Base-by-base conservation (phyloP, 2,113 vertebrate species). In the Eclectus roratus region DNA sequence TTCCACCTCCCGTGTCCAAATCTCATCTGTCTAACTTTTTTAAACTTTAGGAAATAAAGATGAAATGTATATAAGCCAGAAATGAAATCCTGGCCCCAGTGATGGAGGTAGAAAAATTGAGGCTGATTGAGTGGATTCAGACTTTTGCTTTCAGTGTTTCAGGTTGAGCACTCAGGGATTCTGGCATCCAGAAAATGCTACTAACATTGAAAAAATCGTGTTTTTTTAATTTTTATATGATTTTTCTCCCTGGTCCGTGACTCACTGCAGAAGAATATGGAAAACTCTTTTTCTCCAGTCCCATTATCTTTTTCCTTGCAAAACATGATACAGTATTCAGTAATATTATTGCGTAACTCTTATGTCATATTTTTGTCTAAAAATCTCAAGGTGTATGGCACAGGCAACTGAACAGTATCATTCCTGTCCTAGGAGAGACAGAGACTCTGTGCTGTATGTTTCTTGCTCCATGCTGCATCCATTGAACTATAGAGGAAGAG, bases 31-130 rank as follows among this genome's bases (percentile, higher is more conserved):
- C 35, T 49, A 55, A 86, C 41, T 89, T 93, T 72, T 72, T 49
- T 72, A 70, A 88, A 93, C 56, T 81, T 93, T 24, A 81, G 73
- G n/a, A 89, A 87, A 78, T 89, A 84, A 91, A 85, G 46, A 88
- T 70, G 29, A 58, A 50, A 85, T 66, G 27, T 73, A 44, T 53
- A 24, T 61, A 46, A 82, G 10, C 16, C 74, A 85, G 69, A 80
- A 83, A 66, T 20, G 0, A 69, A 94, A 55, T 29, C 4, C 43
- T 70, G 46, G 10, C 29, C 27, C 10, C 6, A 21, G 39, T 49
- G 76, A 84, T 73, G 23, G 23, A 93, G 17, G 13, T 27, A 64
- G 28, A 41, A 88, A 93, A 93, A 20, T 4, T 11, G 50, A 80
- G 28, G 14, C 28, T 78, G 43, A 52, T 19, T 63, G 55, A 55